Evolutionary conservation across 2,888 invertebrate genomes (phyloP), one percentile per base, ranked within the genome.

Genomic region (Latheticus oryzae): DNA sequence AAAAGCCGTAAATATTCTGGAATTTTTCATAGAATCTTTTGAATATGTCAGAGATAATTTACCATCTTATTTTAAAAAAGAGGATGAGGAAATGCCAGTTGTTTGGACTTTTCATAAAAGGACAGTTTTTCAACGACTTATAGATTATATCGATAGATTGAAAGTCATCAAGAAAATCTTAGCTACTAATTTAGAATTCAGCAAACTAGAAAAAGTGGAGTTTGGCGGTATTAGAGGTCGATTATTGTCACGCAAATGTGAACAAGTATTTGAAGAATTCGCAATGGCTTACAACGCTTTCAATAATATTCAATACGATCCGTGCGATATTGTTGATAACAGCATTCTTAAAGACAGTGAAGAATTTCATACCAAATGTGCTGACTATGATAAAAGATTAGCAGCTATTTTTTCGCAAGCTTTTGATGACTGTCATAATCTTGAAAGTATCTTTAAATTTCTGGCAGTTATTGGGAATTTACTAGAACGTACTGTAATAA

Each of bases 331-430:
- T 0, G 86, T 87, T 60, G 85, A 88, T 63, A 73, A 81, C 2
- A 80, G 80, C 1, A 94, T 95, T 70, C 72, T 85, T 0, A 73
- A 77, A 0, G 93, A 94, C 69, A 84, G 86, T 59, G 69, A 80
- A 0, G 74, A 77, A 1, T 93, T 93, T 73, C 80, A 84, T 70
- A 77, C 75, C 0, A 85, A 85, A 56, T 78, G 87, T 1, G 82
- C 85, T 16, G 89, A 91, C 68, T 84, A 90, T 43, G 95, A 96
- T 73, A 82, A 89, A 56, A 82, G 89, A 59, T 80, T 96, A 23
- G 91, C 91, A 0, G 87, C 90, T 9, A 84, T 94, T 60, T 90
- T 95, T 69, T 84, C 87, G 5, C 88, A 90, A 71, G 91, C 90
- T 0, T 88, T 93, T 65, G 88, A 89, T 53, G 95, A 95, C 69